Base-by-base conservation (phyloP, 2,113 vertebrate species). In the Chaetorhynchus papuensis region DNA sequence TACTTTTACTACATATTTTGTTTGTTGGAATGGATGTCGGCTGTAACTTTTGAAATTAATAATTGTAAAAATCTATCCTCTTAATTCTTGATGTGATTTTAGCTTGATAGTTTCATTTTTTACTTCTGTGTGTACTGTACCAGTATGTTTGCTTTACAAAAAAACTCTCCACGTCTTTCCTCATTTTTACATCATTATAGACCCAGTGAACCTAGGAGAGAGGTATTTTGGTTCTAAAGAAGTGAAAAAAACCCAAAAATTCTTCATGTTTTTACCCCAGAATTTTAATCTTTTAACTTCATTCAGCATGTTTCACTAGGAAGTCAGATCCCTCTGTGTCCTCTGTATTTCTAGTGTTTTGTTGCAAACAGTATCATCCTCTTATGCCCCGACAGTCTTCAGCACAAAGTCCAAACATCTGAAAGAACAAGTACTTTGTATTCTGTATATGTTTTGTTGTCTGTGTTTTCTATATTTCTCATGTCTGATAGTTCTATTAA, bases 401-500 rank as follows among this genome's bases (percentile, higher is more conserved):
- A 70, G 31, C 39, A 86, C 24, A 28, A 83, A 74, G 66, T 57
- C 64, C 72, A 95, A 92, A 78, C 47, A 59, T 75, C 56, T 93
- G 68, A 90, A 85, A 77, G 23, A 76, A 37, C 70, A 88, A 81
- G 26, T 50, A 63, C 23, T 81, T 97, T 63, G 31, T 56, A 71
- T 49, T 84, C 44, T 66, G 24, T 21, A 27, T 69, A 42, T 14
- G 44, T 76, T 94, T 69, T 71, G 27, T 74, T 91, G 74, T 35
- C n/a, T 83, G 37, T 28, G 13, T 42, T 89, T 95, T 88, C 82
- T 31, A 8, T 66, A 47, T 76, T 94, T 93, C 42, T 81, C 21
- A 64, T 47, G 56, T 91, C 54, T 87, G 83, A 90, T 89, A 93
- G 70, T 77, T 92, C 23, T 75, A 93, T 72, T 95, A 94, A 59